Conservation (phyloP, 2,888 invertebrate genomes). For the Chalcosyrphus nemorum region DNA sequence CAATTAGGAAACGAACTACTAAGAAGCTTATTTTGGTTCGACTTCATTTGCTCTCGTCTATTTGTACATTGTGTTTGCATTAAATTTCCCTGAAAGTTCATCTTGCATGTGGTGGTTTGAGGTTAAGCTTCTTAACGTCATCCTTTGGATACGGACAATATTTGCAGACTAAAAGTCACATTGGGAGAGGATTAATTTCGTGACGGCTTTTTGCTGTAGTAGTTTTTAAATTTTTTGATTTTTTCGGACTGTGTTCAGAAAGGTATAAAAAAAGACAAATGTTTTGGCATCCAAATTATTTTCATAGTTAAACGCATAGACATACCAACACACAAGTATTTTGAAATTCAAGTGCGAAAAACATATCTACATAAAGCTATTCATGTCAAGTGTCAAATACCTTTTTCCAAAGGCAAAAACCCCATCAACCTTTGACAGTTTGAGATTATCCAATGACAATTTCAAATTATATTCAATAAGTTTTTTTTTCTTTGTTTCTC, state of each 20-base stretch:
- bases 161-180: not conserved
- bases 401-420: slow-evolving; percentile 1
- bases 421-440: not conserved
- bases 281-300: no score
- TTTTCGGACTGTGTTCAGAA: no score
- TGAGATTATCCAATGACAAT: slow-evolving; percentile 23
- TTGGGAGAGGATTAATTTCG: slow-evolving; percentile 13
- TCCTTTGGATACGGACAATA: not conserved
- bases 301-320: no score
- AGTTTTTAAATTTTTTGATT: not conserved
- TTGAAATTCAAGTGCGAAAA: not conserved
- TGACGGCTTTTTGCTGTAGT: not conserved
- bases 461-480: slow-evolving; percentile 1
- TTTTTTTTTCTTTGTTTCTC: not conserved
- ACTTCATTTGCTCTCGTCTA: not conserved
- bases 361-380: not conserved
- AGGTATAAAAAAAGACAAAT: no score
- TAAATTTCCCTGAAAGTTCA: not conserved
- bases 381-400: not conserved
- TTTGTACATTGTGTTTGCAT: not conserved
- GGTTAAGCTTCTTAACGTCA: slow-evolving; percentile 20
- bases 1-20: not conserved
- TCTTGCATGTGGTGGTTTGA: not conserved
- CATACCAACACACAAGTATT: no score
- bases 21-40: not conserved